Conservation (phyloP, 1,140 invertebrate genomes). For the Pantala flavescens region DNA sequence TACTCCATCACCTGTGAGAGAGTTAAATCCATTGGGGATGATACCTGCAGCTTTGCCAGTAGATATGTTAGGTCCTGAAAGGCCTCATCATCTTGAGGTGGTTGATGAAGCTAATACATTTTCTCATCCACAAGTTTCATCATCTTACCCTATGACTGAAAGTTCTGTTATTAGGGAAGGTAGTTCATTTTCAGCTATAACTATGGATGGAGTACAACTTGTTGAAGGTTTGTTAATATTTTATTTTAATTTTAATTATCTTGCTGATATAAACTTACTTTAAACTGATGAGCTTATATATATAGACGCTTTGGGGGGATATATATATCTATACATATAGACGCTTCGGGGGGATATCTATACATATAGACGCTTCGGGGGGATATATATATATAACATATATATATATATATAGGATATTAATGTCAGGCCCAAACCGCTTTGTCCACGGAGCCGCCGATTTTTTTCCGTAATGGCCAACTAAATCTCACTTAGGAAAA, state of each 20-base stretch:
- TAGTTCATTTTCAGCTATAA: background rate
- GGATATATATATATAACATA: too few species aligned
- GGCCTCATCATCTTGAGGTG: background rate
- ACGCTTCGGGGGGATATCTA: too few species aligned
- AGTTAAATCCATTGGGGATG: background rate
- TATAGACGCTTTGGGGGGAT: too few species aligned
- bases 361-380: too few species aligned
- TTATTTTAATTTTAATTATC: background rate
- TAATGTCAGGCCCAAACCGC: too few species aligned
- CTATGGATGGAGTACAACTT: background rate
- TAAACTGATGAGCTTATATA: too few species aligned
- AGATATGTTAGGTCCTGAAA: background rate
- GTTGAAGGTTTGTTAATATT: background rate
- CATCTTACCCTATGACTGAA: background rate
- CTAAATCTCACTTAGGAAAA: too few species aligned
- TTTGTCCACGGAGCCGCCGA: too few species aligned
- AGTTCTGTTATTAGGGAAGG: background rate
- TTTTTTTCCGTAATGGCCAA: too few species aligned
- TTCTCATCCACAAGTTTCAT: background rate
- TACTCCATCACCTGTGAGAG: background rate
- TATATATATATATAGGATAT: too few species aligned
- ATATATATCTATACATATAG: too few species aligned
- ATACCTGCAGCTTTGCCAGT: background rate
- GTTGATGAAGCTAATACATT: background rate
- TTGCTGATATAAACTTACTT: too few species aligned